Conservation (phyloP, 2,888 invertebrate genomes). For the Zonitis immaculata region DNA sequence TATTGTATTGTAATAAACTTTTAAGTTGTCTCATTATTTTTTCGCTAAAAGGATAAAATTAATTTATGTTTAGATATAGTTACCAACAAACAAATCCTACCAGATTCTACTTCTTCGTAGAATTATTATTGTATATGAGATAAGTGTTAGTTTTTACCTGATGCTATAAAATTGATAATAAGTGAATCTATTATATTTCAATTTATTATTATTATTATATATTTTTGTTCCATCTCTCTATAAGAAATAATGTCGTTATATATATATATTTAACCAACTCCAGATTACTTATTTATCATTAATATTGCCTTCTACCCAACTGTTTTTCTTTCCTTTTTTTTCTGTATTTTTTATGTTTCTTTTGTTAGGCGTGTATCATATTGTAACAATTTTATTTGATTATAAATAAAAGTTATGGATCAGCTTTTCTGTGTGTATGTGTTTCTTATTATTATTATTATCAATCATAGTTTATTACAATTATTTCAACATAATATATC, state of each 20-base stretch:
- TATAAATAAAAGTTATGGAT: slow-evolving; percentile 21
- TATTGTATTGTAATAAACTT: too few relatives aligned
- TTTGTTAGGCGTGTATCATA: slow-evolving; percentile 29
- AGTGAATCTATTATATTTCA: slow-evolving; percentile 6
- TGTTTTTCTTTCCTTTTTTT: slow-evolving; percentile 8
- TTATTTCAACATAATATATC: too few relatives aligned
- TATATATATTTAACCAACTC: slow-evolving; percentile 17
- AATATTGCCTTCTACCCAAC: slow-evolving; percentile 15
- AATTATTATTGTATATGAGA: slow-evolving; percentile 14
- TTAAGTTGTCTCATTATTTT: slow-evolving; percentile 7
- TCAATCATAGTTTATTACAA: too few relatives aligned
- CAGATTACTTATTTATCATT: slow-evolving; percentile 23
- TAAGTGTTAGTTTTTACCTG: slow-evolving; percentile 23
- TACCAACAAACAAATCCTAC: slow-evolving; percentile 20
- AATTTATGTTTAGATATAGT: slow-evolving; percentile 24
- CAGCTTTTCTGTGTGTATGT: not conserved
- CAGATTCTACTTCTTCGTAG: slow-evolving; percentile 15
- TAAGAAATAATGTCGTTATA: slow-evolving; percentile 12
- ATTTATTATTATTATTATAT: slow-evolving; percentile 9
- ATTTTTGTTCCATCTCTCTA: slow-evolving; percentile 5
- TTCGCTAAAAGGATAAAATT: not conserved
- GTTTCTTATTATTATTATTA: not conserved
- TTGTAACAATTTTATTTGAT: slow-evolving; percentile 29
- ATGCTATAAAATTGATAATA: slow-evolving; percentile 18
- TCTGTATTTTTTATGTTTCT: too few relatives aligned